Evolutionary conservation across 2,888 invertebrate species (phyloP).

Genomic region (Boloria selene): DNA sequence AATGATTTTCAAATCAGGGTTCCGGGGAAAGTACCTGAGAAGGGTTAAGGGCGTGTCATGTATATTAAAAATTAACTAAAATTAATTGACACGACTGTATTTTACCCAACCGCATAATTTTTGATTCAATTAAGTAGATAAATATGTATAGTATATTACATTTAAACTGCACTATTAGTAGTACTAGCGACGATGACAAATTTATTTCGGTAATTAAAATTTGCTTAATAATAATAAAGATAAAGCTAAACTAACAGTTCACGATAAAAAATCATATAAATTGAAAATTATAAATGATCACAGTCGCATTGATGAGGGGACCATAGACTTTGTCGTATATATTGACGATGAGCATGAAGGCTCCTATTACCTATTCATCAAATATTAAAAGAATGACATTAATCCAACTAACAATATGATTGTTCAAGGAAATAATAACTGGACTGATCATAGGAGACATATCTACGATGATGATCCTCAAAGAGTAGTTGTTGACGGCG

Average conservation of each 20-base stretch:
- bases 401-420: background rate
- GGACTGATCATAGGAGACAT: background rate
- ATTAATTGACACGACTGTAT: too few relatives aligned
- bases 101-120: too few relatives aligned
- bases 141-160: too few relatives aligned
- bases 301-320: background rate
- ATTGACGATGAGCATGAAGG: background rate
- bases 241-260: background rate
- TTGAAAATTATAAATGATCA: background rate
- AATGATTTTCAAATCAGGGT: too few relatives aligned
- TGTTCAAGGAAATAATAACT: background rate
- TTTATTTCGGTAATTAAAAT: background rate
- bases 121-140: too few relatives aligned
- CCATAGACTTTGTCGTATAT: background rate
- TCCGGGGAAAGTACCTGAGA: too few relatives aligned
- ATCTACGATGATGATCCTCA: background rate
- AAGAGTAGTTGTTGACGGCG: background rate
- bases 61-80: too few relatives aligned
- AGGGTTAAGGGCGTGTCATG: too few relatives aligned
- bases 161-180: constrained; percentile 6
- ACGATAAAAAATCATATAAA: background rate
- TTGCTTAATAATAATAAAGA: background rate
- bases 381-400: background rate
- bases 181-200: background rate
- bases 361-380: background rate